Percentiles rank a stretch among this genome's conserved stretches.
phyloP scores from a whole-genome alignment of 2,113 vertebrate genomes.

The Larimichthys crocea region DNA sequence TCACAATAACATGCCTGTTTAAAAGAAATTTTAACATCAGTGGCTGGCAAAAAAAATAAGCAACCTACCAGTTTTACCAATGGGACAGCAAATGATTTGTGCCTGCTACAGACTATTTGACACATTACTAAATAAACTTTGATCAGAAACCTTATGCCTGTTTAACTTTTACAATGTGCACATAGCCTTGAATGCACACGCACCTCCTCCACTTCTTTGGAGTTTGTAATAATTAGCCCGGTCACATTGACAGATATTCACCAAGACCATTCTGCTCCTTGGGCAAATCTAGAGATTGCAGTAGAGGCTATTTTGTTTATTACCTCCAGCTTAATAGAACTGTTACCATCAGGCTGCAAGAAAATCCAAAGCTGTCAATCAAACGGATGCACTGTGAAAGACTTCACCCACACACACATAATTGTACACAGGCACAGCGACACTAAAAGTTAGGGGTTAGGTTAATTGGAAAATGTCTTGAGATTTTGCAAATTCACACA shows the following conservation, averaged over 20 bases:
- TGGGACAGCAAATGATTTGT: background rate
- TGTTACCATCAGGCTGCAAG: background rate
- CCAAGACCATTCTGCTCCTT: background rate
- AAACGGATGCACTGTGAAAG: background rate
- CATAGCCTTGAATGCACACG: conserved; percentile 2
- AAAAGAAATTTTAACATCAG: background rate
- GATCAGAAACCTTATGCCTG: background rate
- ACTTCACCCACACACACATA: background rate
- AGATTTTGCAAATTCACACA: background rate
- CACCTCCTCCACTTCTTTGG: background rate
- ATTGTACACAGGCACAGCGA: background rate
- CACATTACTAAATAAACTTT: background rate
- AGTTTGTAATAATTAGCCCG: background rate
- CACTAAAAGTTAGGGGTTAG: background rate
- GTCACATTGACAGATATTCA: background rate
- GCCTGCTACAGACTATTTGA: conserved; percentile 8
- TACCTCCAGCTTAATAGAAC: conserved; percentile 18
- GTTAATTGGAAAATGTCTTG: background rate
- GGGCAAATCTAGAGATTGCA: background rate
- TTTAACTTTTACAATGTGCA: conserved; percentile 7
- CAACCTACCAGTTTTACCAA: background rate
- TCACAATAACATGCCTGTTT: background rate
- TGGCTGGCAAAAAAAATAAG: background rate
- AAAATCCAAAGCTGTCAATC: conserved; percentile 16
- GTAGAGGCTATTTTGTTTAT: conserved; percentile 7